Percentiles rank a stretch among this genome's conserved stretches.
Evolutionary conservation across 2,113 vertebrate genomes (phyloP).

Genomic region (Onychorhynchus coronatus): DNA sequence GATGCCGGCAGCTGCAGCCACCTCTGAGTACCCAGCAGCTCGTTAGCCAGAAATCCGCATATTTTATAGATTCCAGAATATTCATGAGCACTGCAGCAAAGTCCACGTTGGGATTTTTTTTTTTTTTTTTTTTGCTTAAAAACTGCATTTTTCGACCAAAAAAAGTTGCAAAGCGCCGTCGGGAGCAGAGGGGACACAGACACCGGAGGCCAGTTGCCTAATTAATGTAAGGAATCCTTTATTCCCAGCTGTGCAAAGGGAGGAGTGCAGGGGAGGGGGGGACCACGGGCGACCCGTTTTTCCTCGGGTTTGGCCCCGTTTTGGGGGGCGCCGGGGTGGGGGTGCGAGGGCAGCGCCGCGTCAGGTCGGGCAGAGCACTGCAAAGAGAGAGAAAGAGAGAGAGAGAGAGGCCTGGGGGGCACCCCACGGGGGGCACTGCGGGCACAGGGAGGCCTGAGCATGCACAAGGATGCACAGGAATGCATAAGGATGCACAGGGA

Average conservation of each 20-base stretch:
- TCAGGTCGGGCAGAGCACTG: constrained; percentile 66
- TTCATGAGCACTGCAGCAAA: neutral
- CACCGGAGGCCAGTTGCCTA: neutral
- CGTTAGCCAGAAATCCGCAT: neutral
- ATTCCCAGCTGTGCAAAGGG: constrained; percentile 46
- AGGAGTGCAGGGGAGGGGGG: neutral
- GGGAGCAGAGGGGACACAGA: neutral
- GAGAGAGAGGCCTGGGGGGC: neutral
- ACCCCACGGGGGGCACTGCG: neutral
- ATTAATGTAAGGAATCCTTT: constrained; percentile 54
- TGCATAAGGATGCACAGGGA: neutral
- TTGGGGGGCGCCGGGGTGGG: neutral
- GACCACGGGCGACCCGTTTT: neutral
- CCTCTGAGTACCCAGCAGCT: neutral
- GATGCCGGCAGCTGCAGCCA: neutral
- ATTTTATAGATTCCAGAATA: neutral
- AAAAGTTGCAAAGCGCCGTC: accelerated
- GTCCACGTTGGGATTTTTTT: neutral
- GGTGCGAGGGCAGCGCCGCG: neutral
- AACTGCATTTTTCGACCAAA: accelerated
- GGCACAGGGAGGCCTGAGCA: accelerated
- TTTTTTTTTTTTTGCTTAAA: neutral
- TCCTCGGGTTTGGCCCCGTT: neutral
- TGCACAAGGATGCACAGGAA: neutral
- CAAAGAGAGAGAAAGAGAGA: neutral